Evolutionary conservation across 2,113 vertebrate genomes (phyloP).

Genomic region (Urocitellus parryii): DNA sequence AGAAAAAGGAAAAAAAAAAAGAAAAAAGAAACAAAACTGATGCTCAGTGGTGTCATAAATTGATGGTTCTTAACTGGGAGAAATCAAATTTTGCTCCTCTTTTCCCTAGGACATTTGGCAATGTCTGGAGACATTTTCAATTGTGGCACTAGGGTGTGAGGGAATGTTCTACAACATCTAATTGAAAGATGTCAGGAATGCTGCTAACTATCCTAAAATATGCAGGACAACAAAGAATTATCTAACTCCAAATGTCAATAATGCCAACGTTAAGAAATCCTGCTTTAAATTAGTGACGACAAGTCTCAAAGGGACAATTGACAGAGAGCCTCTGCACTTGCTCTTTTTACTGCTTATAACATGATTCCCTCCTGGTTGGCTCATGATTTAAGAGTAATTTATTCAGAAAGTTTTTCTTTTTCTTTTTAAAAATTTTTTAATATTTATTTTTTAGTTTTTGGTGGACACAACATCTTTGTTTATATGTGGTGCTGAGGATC

Average conservation of each 20-base stretch:
- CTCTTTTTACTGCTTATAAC: background rate
- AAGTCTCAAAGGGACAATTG: background rate
- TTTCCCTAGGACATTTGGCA: background rate
- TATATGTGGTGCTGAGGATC: too few relatives aligned
- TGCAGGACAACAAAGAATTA: background rate
- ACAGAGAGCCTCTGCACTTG: background rate
- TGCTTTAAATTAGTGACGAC: conserved; percentile 14
- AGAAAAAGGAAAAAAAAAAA: background rate
- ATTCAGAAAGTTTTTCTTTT: background rate
- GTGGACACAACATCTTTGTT: too few relatives aligned
- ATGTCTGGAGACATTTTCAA: background rate
- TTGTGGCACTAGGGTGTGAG: background rate
- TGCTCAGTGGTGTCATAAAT: background rate
- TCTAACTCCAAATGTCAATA: background rate
- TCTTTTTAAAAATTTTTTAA: too few relatives aligned
- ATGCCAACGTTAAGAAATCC: background rate
- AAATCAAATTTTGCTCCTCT: background rate
- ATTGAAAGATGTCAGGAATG: conserved; percentile 7
- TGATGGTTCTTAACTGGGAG: background rate
- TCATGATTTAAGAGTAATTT: background rate
- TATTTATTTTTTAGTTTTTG: too few relatives aligned
- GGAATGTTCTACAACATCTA: background rate
- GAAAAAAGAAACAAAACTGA: too few relatives aligned
- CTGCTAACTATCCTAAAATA: background rate
- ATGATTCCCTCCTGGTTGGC: background rate